Evolutionary conservation across 2,113 vertebrate species (phyloP).

Genomic region (Asarcornis scutulata): DNA sequence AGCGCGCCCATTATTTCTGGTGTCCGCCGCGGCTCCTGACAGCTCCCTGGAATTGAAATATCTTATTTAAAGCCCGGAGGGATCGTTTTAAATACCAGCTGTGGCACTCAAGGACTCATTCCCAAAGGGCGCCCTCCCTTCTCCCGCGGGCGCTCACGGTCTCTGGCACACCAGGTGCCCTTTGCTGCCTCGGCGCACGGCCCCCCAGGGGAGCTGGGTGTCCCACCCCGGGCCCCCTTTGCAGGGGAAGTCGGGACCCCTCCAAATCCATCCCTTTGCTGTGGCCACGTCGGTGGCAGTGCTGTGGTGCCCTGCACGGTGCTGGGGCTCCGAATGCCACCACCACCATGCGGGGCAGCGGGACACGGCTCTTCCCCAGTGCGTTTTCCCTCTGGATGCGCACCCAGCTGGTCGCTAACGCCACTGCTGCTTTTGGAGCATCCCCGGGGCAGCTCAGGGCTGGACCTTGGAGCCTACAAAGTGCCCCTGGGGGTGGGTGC

Average conservation of each 20-base stretch:
- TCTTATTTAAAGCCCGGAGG: constrained; percentile 79
- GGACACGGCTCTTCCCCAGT: neutral
- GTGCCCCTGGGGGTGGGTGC: neutral
- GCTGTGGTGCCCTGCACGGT: neutral
- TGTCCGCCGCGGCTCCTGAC: constrained; percentile 72
- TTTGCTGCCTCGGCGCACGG: neutral
- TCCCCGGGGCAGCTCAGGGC: neutral
- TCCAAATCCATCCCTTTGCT: neutral
- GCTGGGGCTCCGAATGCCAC: neutral
- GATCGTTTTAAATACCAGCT: constrained; percentile 79
- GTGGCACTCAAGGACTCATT: constrained; percentile 77
- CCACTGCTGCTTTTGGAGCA: neutral
- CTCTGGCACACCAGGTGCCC: accelerated
- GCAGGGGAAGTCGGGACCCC: neutral
- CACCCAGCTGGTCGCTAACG: too few relatives aligned
- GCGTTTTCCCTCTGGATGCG: neutral
- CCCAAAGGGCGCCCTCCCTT: constrained; percentile 53
- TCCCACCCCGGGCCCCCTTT: neutral
- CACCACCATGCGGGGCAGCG: neutral
- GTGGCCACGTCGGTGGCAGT: neutral
- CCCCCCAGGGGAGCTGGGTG: neutral
- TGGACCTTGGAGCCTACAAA: too few relatives aligned
- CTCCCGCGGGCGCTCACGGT: neutral
- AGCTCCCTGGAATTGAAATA: constrained; percentile 79
- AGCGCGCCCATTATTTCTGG: constrained; percentile 70